phyloP scores from a whole-genome alignment of 2,113 vertebrate genomes.

The Oryzias woworae region DNA sequence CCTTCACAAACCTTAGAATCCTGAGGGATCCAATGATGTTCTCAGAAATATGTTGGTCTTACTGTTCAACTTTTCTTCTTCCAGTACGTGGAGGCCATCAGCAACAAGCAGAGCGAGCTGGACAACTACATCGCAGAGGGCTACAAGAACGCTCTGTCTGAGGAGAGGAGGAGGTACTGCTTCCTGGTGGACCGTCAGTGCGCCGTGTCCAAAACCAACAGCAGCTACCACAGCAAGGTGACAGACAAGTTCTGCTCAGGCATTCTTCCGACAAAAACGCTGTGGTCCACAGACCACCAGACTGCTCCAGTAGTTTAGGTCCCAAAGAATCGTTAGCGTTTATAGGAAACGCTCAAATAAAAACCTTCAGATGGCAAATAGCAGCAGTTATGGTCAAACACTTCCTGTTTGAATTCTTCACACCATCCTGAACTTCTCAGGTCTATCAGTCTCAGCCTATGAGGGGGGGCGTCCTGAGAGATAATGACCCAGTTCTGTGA shows the following conservation, averaged over 20 bases:
- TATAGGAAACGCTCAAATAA: too few relatives aligned
- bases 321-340: too few relatives aligned
- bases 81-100: constrained; percentile 93
- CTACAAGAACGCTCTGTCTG: constrained; percentile 91
- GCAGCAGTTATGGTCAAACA: too few relatives aligned
- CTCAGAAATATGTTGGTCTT: too few relatives aligned
- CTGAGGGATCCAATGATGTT: too few relatives aligned
- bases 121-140: constrained; percentile 89
- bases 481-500: constrained; percentile 62
- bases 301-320: too few relatives aligned
- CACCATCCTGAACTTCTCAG: background rate
- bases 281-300: too few relatives aligned
- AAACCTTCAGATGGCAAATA: too few relatives aligned
- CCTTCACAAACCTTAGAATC: too few relatives aligned
- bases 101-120: constrained; percentile 91
- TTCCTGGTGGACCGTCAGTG: constrained; percentile 98
- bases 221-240: constrained; percentile 91
- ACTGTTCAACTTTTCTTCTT: background rate
- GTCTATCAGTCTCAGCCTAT: too few relatives aligned
- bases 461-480: constrained; percentile 9
- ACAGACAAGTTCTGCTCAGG: constrained; percentile 30
- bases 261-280: too few relatives aligned
- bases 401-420: background rate
- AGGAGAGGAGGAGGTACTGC: constrained; percentile 93
- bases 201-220: constrained; percentile 86